Conservation (phyloP, 2,797 vertebrate genomes). For the Odontamblyopus rebecca region DNA sequence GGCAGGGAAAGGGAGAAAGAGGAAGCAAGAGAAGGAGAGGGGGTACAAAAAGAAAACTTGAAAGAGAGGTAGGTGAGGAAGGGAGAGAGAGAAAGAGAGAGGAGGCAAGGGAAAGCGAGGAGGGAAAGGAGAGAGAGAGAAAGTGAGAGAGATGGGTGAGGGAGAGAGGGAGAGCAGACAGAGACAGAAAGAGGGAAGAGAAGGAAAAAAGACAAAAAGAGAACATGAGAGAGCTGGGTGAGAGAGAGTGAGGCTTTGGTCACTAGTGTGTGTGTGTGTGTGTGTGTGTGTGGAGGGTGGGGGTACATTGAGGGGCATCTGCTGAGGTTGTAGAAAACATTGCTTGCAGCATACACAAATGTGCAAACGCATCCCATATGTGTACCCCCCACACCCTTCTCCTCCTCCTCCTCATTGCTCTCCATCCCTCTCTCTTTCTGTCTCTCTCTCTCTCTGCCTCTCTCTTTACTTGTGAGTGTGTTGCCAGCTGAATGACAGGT, state of each 20-base stretch:
- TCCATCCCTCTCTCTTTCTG: slow-evolving; percentile 15
- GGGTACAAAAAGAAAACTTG: background rate
- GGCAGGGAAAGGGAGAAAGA: slow-evolving; percentile 20
- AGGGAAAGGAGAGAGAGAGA: background rate
- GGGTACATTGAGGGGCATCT: slow-evolving; percentile 53
- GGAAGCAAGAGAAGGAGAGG: too few species aligned
- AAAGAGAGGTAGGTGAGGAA: slow-evolving; percentile 38
- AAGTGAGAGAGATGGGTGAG: too few species aligned
- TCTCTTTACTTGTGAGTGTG: slow-evolving; percentile 33
- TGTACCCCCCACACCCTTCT: slow-evolving; percentile 12
- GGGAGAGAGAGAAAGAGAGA: background rate
- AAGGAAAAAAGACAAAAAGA: background rate
- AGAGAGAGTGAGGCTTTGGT: slow-evolving; percentile 62
- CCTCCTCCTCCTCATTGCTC: slow-evolving; percentile 8
- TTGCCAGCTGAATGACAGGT: slow-evolving; percentile 90
- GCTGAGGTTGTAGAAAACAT: slow-evolving; percentile 77
- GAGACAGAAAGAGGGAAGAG: background rate
- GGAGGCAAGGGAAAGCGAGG: too few species aligned
- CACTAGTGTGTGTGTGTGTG: slow-evolving; percentile 22
- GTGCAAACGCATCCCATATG: slow-evolving; percentile 67
- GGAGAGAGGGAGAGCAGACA: background rate
- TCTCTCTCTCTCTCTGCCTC: slow-evolving; percentile 11
- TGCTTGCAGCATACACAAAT: slow-evolving; percentile 75
- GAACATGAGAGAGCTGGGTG: too few species aligned
- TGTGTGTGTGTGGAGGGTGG: slow-evolving; percentile 2